phyloP scores from a whole-genome alignment of 2,888 invertebrate species.

The Microplitis deprimator region DNA sequence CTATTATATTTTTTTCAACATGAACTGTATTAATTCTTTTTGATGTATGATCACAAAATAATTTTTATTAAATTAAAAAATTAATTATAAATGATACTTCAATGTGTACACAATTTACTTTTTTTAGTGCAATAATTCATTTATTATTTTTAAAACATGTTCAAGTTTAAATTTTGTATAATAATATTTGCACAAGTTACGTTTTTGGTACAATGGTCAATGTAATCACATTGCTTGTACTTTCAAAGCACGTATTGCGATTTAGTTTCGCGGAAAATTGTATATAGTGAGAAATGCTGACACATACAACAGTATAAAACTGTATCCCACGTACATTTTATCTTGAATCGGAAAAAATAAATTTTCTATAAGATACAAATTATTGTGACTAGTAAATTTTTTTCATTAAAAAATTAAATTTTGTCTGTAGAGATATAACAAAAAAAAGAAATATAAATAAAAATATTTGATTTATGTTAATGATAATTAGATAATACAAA shows the following conservation, averaged over 20 bases:
- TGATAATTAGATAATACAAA: neutral
- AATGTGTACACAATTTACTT: neutral
- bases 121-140: neutral
- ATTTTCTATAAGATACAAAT: neutral
- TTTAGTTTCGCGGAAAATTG: constrained; percentile 1
- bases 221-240: neutral
- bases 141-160: neutral
- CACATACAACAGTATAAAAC: neutral
- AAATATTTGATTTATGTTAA: neutral
- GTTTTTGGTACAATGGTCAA: neutral
- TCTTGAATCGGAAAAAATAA: neutral
- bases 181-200: neutral
- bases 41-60: too few relatives aligned
- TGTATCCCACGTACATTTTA: neutral
- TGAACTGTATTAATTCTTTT: too few relatives aligned
- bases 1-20: neutral
- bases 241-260: constrained; percentile 3
- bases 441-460: neutral
- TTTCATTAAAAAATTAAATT: neutral
- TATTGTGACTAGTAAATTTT: neutral
- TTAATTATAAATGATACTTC: too few relatives aligned
- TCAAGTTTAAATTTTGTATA: neutral
- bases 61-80: too few relatives aligned
- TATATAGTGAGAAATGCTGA: neutral
- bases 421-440: too few relatives aligned